Conservation (phyloP, 1,140 invertebrate species). For the Dendroctonus ponderosae region DNA sequence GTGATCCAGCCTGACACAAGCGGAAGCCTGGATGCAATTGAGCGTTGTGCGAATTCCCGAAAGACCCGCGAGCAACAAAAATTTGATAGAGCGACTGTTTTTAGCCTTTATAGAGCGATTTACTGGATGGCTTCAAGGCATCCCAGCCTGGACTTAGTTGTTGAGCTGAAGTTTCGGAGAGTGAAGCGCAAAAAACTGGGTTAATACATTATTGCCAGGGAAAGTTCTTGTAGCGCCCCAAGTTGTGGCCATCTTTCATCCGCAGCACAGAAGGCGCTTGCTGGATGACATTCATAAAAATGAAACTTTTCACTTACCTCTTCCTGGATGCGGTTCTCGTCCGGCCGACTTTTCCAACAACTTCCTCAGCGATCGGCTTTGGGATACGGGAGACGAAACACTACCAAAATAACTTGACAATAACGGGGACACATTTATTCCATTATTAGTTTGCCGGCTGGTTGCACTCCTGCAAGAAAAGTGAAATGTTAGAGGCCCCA, state of each 20-base stretch:
- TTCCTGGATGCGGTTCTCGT: conserved; percentile 18
- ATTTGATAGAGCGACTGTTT: no score
- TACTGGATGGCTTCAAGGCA: no score
- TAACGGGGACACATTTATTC: conserved; percentile 5
- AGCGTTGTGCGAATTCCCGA: background rate
- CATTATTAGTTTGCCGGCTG: conserved; percentile 14
- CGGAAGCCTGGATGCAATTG: background rate
- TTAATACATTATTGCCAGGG: no score
- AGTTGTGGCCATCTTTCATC: background rate
- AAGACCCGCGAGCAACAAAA: background rate
- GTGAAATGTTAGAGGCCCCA: background rate
- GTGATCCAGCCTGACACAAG: background rate
- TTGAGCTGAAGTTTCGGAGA: no score
- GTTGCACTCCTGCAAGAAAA: conserved; percentile 6
- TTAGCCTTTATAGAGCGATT: no score
- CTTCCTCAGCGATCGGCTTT: conserved; percentile 4
- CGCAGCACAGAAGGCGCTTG: background rate
- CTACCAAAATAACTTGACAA: conserved; percentile 15
- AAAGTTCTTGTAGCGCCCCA: background rate
- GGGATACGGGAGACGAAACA: conserved; percentile 1
- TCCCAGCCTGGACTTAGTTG: no score
- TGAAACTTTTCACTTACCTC: conserved; percentile 24
- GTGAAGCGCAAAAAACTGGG: no score
- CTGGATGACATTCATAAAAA: conserved; percentile 1
- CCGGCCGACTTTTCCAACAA: conserved; percentile 20